Percentiles rank a stretch among this genome's conserved stretches.
Conservation (phyloP, 2,797 vertebrate species). For the Scomberomorus guttatus region DNA sequence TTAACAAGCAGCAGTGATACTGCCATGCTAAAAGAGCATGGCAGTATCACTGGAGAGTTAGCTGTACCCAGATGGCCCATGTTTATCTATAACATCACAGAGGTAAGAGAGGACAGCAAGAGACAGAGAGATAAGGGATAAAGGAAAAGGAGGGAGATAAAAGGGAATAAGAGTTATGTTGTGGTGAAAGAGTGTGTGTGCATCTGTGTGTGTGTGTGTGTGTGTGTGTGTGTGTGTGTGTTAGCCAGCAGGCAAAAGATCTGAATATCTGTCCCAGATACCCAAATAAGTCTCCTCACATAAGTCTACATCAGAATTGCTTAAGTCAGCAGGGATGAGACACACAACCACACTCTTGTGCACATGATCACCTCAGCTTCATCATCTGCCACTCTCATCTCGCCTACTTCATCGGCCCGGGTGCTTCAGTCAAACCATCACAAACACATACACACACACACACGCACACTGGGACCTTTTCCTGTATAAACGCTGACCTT, state of each 20-base stretch:
- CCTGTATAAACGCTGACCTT: not conserved
- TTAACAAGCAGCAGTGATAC: constrained; percentile 19
- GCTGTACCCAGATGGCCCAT: constrained; percentile 55
- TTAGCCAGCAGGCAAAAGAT: constrained; percentile 62
- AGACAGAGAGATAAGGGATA: constrained; percentile 27
- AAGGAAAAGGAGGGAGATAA: constrained; percentile 33
- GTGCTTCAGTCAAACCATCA: not conserved
- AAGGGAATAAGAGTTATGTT: constrained; percentile 43
- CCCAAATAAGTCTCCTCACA: constrained; percentile 81
- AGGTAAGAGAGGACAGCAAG: constrained; percentile 41
- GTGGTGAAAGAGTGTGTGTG: constrained; percentile 27
- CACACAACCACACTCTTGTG: constrained; percentile 6
- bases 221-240: constrained; percentile 26
- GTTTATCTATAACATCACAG: constrained; percentile 61
- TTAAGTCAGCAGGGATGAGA: constrained; percentile 72
- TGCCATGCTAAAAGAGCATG: constrained; percentile 2
- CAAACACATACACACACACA: constrained; percentile 15
- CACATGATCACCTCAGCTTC: constrained; percentile 48
- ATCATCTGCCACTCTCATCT: constrained; percentile 49
- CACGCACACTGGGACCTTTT: not conserved
- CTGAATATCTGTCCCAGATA: constrained; percentile 79
- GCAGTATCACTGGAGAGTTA: constrained; percentile 31
- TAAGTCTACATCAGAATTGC: constrained; percentile 72
- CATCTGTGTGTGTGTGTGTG: too few relatives aligned
- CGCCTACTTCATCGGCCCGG: not conserved